phyloP scores from a whole-genome alignment of 2,113 vertebrate species.

The Microtus pennsylvanicus region DNA sequence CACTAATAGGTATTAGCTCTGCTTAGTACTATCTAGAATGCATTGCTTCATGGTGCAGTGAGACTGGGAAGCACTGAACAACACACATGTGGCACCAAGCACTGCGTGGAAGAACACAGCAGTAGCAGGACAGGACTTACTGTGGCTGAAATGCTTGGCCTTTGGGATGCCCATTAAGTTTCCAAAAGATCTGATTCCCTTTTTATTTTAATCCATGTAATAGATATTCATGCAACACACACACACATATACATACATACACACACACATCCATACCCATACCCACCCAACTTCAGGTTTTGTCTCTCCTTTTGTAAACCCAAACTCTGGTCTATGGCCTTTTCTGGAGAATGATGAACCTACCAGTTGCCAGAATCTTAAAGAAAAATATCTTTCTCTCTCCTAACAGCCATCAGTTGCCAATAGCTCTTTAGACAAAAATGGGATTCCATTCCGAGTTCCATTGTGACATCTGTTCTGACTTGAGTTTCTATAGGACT shows the following conservation, averaged over 20 bases:
- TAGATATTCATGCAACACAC: background rate
- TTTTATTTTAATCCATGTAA: slow-evolving; percentile 42
- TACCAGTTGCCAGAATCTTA: background rate
- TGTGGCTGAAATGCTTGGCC: slow-evolving; percentile 59
- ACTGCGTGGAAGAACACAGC: background rate
- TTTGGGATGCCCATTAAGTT: slow-evolving; percentile 56
- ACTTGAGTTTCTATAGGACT: background rate
- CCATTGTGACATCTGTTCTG: background rate
- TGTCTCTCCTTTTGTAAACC: background rate
- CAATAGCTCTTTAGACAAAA: background rate
- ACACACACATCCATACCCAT: no score
- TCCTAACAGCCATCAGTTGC: background rate
- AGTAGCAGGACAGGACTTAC: slow-evolving; percentile 64
- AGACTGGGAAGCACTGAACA: slow-evolving; percentile 64
- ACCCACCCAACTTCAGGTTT: background rate
- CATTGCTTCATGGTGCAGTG: slow-evolving; percentile 60
- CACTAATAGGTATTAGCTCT: slow-evolving; percentile 79
- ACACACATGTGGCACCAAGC: background rate
- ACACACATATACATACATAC: no score
- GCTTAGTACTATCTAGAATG: slow-evolving; percentile 70
- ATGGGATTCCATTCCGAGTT: background rate
- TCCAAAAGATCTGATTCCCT: slow-evolving; percentile 21
- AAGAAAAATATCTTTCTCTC: background rate
- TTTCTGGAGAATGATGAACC: background rate
- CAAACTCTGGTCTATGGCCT: background rate